Evolutionary conservation across 2,888 invertebrate species (phyloP), one percentile per base, ranked within the genome.

Genomic region (Actias luna): DNA sequence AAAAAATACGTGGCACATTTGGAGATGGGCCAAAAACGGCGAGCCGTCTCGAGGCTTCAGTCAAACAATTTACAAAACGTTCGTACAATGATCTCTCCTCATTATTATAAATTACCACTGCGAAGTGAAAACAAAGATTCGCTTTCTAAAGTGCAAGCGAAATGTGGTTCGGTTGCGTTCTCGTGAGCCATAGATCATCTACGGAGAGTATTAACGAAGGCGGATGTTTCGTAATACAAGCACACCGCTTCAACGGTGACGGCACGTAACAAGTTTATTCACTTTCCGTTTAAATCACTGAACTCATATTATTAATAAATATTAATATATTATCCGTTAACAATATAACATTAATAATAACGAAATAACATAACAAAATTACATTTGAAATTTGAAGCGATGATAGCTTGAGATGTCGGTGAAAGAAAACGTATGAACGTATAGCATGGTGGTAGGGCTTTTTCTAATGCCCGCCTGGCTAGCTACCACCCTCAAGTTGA

Each of bases 101-200:
- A 80, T 88, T 85, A 87, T 79, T 84, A 84, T 81, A 86, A 87
- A 89, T 87, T 87, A 85, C 82, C 69, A 81, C 74, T 77, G 72
- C 77, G 71, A 73, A 89, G 89, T 88, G 89, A 89, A 90, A 90
- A 90, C 88, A 90, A 91, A 88, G 87, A 84, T 73, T 87, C 81
- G 71, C 90, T 92, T 90, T 90, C 91, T 86, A 89, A 84, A 85
- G 81, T 83, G 84, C 82, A 83, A 80, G 84, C 82, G 79, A 84
- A 83, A 84, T 85, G 81, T 83, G 76, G 78, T 78, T 80, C 76
- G 69, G 73, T 72, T 77, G 75, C 69, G 78, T 63, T 76, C 74
- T 71, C 70, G 72, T 68, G 75, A 71, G 76, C 73, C 76, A 81
- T 84, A 82, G 83, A 85, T 83, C 80, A 83, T 83, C 82, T 74